Base-by-base conservation (phyloP, 1,140 invertebrate genomes). In the Ridgeia piscesae region DNA sequence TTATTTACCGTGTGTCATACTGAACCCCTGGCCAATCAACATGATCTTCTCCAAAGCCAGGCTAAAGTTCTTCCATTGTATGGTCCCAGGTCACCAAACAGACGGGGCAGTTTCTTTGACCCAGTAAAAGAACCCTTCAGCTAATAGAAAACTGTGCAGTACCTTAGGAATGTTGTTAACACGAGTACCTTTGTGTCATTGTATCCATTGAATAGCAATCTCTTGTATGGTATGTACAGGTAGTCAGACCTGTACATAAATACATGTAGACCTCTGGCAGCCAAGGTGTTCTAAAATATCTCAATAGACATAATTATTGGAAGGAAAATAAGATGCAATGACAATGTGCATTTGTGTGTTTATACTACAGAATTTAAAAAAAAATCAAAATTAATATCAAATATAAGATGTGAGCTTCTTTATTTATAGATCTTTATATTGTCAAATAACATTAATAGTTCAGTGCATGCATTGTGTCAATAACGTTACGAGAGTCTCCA, bases 201-300 rank as follows among this genome's bases (percentile, higher is more conserved):
- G 58, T 77, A 6, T 77, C 58, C 2, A 77, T 77, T 77, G 58
- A 77, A 77, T 77, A 21, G 58, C 27, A 31, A 77, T 77, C 58
- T 31, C 14, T 77, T 77, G 58, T 27, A 77, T 50, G 8, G 48
- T 92, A 35, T 88, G 42, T 35, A 92, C 58, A 92, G n/a, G n/a
- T n/a, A n/a, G n/a, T n/a, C n/a, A n/a, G n/a, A n/a, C n/a, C n/a
- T n/a, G n/a, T 92, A 48, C 89, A 90, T 92, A 90, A 90, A 35
- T 92, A 89, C 89, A 89, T 92, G 35, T 89, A 89, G 34, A 34
- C 89, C 34, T 92, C 35, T 27, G n/a, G 58, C 34, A 50, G 34
- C 34, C 58, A 77, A 77, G 58, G 21, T 50, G 21, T 50, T 50
- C 48, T 11, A 50, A 50, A 8, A 50, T 8, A 50, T 21, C 48